These are phyloP conservation scores for Arctocebus calabarensis DNA, from an alignment of 2,797 vertebrate genomes.

Conservation along the genomic window DNA sequence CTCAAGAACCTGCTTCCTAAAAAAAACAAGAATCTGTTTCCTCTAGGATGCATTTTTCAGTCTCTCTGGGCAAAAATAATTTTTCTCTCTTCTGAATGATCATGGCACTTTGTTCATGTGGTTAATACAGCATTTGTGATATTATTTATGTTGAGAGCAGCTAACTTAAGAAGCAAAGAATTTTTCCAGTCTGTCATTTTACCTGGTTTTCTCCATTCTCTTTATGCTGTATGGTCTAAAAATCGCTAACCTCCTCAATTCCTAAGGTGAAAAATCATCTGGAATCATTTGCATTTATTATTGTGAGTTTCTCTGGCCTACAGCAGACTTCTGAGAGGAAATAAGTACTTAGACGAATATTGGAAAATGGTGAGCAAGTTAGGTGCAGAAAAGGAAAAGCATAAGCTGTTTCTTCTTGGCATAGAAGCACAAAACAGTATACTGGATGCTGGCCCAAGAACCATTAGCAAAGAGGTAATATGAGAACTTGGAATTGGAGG, in stretches of 20 bases:
- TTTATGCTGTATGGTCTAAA: neutral
- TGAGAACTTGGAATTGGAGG: slow-evolving; percentile 4
- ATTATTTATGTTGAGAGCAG: neutral
- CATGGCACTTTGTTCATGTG: neutral
- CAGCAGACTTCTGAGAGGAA: neutral
- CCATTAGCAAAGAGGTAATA: slow-evolving; percentile 67
- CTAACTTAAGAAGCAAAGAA: neutral
- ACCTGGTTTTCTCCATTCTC: neutral
- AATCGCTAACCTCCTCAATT: neutral
- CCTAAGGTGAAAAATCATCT: neutral
- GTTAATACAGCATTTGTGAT: neutral
- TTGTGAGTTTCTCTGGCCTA: slow-evolving; percentile 51
- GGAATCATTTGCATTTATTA: slow-evolving; percentile 44
- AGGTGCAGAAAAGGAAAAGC: neutral
- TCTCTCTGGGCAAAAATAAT: neutral
- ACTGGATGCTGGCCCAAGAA: slow-evolving; percentile 56
- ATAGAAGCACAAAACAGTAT: neutral
- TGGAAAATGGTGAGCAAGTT: slow-evolving; percentile 22
- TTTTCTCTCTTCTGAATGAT: neutral
- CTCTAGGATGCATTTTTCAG: neutral
- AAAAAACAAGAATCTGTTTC: neutral
- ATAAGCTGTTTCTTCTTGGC: slow-evolving; percentile 58
- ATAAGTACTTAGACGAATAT: neutral
- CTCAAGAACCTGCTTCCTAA: neutral
- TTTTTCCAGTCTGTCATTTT: neutral